phyloP scores from a whole-genome alignment of 2,888 invertebrate species.

The Diachrysia chrysitis region DNA sequence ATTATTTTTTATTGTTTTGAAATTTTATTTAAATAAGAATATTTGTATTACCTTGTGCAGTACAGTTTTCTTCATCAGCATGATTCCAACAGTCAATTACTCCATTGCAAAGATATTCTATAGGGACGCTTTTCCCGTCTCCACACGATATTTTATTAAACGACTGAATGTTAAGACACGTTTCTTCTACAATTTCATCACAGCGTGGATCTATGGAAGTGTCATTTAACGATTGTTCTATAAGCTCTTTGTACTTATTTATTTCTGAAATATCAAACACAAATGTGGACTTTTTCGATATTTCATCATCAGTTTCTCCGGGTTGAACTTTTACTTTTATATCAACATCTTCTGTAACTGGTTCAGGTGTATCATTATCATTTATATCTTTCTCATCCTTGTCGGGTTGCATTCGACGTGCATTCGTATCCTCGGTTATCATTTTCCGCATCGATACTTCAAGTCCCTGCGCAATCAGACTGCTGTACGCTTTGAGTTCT shows the following conservation, averaged over 20 bases:
- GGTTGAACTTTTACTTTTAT: not conserved
- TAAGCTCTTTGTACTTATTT: conserved; percentile 33
- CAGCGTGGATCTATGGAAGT: conserved; percentile 51
- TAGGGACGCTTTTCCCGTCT: conserved; percentile 60
- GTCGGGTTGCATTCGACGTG: conserved; percentile 28
- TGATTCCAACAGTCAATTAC: conserved; percentile 69
- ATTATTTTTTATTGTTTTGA: not conserved
- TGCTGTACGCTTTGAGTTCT: conserved; percentile 60
- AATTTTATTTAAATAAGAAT: not conserved
- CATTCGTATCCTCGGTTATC: conserved; percentile 13
- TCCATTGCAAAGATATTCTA: conserved; percentile 76
- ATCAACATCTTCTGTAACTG: conserved; percentile 8
- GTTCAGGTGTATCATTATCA: not conserved
- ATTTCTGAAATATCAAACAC: conserved; percentile 38
- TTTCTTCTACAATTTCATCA: conserved; percentile 53
- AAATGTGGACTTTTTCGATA: conserved; percentile 7
- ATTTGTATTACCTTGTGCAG: conserved; percentile 65
- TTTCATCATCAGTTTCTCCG: not conserved
- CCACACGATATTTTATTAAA: conserved; percentile 70
- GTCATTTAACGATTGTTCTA: conserved; percentile 37
- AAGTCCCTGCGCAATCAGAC: conserved; percentile 60
- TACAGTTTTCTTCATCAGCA: conserved; percentile 76
- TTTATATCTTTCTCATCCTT: not conserved
- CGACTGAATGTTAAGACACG: conserved; percentile 68
- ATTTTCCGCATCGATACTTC: conserved; percentile 54